Evolutionary conservation across 2,797 vertebrate genomes (phyloP).

Genomic region (Fratercula arctica): DNA sequence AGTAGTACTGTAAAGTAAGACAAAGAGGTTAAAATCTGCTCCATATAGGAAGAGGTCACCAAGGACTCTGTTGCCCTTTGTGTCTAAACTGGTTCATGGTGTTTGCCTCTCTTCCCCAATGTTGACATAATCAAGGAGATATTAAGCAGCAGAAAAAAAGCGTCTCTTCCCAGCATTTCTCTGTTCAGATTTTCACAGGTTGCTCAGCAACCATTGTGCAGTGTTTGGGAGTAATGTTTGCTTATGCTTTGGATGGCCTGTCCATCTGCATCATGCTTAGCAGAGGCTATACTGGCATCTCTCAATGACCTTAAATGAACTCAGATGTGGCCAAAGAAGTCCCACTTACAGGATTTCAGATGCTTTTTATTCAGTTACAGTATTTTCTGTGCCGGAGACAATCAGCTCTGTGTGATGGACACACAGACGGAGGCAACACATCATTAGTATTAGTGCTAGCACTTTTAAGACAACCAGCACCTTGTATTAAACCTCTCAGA

Average conservation of each 20-base stretch:
- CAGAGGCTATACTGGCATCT: neutral
- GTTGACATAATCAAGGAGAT: neutral
- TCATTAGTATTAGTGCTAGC: neutral
- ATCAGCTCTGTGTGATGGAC: neutral
- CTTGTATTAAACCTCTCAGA: neutral
- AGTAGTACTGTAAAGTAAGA: neutral
- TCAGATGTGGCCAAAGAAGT: neutral
- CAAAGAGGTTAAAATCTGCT: neutral
- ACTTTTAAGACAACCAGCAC: neutral
- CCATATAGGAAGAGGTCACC: neutral
- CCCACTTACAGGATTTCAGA: neutral
- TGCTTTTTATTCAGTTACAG: neutral
- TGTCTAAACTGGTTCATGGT: neutral
- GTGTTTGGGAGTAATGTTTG: neutral
- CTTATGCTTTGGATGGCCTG: neutral
- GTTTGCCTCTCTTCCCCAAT: neutral
- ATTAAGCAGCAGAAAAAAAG: neutral
- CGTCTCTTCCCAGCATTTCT: neutral
- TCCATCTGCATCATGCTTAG: neutral
- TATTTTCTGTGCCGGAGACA: neutral
- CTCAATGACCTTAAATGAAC: neutral
- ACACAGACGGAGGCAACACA: neutral
- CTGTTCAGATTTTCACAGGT: neutral
- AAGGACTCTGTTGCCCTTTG: neutral
- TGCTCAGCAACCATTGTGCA: neutral